These are phyloP conservation scores for Rousettus madagascariensis DNA, from an alignment of 2,797 vertebrate species.

Conservation along the genomic window DNA sequence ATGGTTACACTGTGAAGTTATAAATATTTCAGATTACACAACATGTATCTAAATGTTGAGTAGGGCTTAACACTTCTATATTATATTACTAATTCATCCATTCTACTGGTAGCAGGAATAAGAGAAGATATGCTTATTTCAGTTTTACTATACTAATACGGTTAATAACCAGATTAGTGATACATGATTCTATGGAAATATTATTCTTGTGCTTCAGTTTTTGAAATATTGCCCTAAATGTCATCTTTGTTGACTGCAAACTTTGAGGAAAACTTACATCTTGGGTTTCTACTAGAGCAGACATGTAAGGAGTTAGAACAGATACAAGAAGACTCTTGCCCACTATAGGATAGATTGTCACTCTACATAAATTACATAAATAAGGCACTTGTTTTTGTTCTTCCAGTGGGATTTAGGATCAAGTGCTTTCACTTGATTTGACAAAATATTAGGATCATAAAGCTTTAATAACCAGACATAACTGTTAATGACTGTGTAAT, in stretches of 20 bases:
- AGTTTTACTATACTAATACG: neutral
- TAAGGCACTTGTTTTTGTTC: neutral
- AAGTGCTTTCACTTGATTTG: neutral
- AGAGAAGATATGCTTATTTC: neutral
- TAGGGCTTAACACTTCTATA: neutral
- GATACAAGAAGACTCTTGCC: neutral
- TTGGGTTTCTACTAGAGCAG: neutral
- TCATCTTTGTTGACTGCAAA: neutral
- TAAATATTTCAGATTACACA: slow-evolving; percentile 43
- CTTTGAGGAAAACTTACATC: slow-evolving; percentile 16
- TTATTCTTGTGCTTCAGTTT: neutral
- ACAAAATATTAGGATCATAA: slow-evolving; percentile 22
- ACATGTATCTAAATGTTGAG: neutral
- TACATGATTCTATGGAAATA: neutral
- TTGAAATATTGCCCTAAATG: neutral
- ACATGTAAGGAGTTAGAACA: neutral
- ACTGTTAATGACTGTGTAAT: neutral
- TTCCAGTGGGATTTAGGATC: neutral
- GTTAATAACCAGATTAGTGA: neutral
- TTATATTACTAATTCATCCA: neutral
- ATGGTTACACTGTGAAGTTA: neutral
- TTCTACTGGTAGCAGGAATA: neutral
- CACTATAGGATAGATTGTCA: neutral
- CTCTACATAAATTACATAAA: neutral
- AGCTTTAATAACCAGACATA: neutral